Base-by-base conservation (phyloP, 1,140 invertebrate genomes). In the Drosophila kikkawai region DNA sequence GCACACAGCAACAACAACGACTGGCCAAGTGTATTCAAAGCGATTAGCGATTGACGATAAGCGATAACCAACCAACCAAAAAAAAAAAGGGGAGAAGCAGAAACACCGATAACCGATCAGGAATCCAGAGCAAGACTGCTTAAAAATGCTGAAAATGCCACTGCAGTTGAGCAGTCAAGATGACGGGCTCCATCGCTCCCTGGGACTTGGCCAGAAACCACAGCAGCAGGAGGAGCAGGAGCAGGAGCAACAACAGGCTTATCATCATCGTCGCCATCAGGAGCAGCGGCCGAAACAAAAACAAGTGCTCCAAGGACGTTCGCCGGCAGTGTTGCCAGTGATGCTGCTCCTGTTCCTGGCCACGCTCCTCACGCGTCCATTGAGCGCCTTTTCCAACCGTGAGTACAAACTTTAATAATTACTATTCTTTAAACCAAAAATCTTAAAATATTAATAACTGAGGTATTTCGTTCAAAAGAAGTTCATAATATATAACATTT, bases 301-400 rank as follows among this genome's bases (percentile, higher is more conserved):
- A 34, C 64, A 65, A 60, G 63, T 70, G 45, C 48, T 68, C 13
- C 76, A 79, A 66, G 60, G 47, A 65, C 67, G 61, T 32, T 88
- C 80, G 19, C 61, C 58, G 59, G 65, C 69, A 19, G 39, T 84
- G 59, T 19, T 78, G 84, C 78, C 74, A 26, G 69, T 83, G 42
- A 78, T 88, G 73, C 50, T 88, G 47, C 59, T 78, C 44, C 56
- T 88, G 36, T 47, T 88, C 55, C 60, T 90, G 78, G 51, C 82
- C 47, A 84, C 77, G 48, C 68, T 87, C 9, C 77, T 87, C 11
- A 80, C 74, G 44, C 80, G 80, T 7, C 84, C 84, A 7, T 50
- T 78, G 41, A 71, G 69, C 74, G 85, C 51, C 32, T 56, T 80
- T 34, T 73, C 85, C 45, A 88, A 88, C 37, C 84, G 84, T 88